Percentiles rank a stretch among this genome's conserved stretches.
phyloP scores from a whole-genome alignment of 2,888 invertebrate species.

The Rhyacophila evoluta region DNA sequence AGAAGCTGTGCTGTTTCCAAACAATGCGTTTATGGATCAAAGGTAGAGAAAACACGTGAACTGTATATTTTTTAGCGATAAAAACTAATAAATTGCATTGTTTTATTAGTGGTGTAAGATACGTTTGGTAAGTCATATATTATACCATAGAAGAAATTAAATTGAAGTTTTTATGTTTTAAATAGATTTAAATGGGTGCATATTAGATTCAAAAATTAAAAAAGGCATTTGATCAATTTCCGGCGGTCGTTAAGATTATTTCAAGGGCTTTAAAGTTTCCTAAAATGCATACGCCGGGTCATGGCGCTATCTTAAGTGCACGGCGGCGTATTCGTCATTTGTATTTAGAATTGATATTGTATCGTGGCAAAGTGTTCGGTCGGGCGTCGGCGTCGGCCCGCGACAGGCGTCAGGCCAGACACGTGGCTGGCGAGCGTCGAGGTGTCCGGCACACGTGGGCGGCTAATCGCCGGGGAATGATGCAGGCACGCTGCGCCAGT shows the following conservation, averaged over 20 bases:
- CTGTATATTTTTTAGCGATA: too few relatives aligned
- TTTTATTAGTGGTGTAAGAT: too few relatives aligned
- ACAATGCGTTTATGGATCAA: too few relatives aligned
- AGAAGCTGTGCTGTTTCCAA: too few relatives aligned
- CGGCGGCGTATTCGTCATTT: background rate
- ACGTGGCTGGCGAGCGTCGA: slow-evolving; percentile 47
- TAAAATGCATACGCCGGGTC: background rate
- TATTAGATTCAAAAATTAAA: background rate
- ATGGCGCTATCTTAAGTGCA: slow-evolving; percentile 9
- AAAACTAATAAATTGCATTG: too few relatives aligned
- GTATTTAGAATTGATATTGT: slow-evolving; percentile 8
- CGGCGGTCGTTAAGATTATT: background rate
- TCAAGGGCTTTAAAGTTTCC: background rate
- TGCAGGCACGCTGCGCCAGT: background rate
- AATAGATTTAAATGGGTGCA: background rate
- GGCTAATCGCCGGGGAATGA: slow-evolving; percentile 38
- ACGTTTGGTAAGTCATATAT: too few relatives aligned
- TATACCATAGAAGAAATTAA: too few relatives aligned
- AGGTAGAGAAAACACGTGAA: too few relatives aligned
- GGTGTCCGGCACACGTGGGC: slow-evolving; percentile 28
- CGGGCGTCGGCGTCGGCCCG: slow-evolving; percentile 28
- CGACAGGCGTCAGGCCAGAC: slow-evolving; percentile 33
- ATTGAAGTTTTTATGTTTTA: too few relatives aligned
- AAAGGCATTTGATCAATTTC: background rate
- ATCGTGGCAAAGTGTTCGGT: background rate